Conservation (phyloP, 1,140 invertebrate genomes). For the Spodoptera litura region DNA sequence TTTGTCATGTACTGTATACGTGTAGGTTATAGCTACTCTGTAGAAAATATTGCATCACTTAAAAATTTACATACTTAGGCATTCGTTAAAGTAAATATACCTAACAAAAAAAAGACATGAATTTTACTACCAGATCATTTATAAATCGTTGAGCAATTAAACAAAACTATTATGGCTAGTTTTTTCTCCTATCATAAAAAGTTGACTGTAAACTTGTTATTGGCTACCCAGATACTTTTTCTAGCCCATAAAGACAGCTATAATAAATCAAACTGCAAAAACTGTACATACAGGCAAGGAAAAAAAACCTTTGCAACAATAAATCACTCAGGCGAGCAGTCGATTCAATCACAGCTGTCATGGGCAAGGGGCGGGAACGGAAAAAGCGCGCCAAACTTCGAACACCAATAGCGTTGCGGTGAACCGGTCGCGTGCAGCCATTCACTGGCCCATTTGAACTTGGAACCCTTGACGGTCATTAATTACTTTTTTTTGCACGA, state of each 20-base stretch:
- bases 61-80: no score
- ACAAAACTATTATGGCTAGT: background rate
- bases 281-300: constrained; percentile 62
- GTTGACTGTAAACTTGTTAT: constrained; percentile 8
- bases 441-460: constrained; percentile 79
- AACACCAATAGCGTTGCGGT: constrained; percentile 78
- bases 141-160: background rate
- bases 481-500: constrained; percentile 63
- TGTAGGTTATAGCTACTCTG: accelerated
- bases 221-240: constrained; percentile 19
- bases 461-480: constrained; percentile 75
- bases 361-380: constrained; percentile 74
- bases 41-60: background rate
- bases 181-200: constrained; percentile 18
- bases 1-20: background rate
- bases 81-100: no score
- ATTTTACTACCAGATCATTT: background rate
- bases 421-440: constrained; percentile 60
- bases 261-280: constrained; percentile 73
- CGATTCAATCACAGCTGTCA: constrained; percentile 82
- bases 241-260: constrained; percentile 52
- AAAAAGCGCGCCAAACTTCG: constrained; percentile 82
- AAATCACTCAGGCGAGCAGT: constrained; percentile 77
- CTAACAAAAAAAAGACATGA: background rate
- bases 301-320: constrained; percentile 67